Evolutionary conservation across 1,140 invertebrate species (phyloP).

Genomic region (Solenopsis invicta): DNA sequence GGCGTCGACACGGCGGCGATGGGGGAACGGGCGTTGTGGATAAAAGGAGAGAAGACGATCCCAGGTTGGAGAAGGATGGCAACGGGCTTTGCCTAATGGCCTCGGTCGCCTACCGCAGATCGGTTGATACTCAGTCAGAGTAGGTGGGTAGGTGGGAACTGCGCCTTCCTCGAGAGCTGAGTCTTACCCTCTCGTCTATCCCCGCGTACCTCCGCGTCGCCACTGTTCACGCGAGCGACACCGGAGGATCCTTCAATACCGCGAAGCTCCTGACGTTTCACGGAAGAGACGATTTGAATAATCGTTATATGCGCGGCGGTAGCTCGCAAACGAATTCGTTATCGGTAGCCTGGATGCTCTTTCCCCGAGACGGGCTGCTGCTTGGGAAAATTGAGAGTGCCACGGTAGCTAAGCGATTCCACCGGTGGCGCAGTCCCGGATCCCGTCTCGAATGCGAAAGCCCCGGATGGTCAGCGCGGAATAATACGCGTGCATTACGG

Average conservation of each 20-base stretch:
- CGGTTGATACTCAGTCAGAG: slow-evolving; percentile 60
- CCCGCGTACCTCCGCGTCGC: background rate
- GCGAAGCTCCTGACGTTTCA: slow-evolving; percentile 69
- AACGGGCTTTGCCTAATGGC: slow-evolving; percentile 76
- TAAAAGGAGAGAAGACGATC: background rate
- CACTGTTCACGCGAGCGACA: slow-evolving; percentile 15
- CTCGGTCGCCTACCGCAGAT: slow-evolving; percentile 73
- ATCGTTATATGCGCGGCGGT: slow-evolving; percentile 85
- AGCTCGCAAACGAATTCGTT: slow-evolving; percentile 79
- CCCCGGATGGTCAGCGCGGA: slow-evolving; percentile 46
- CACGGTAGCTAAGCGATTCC: slow-evolving; percentile 42
- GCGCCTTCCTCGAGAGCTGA: slow-evolving; percentile 2
- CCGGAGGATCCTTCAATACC: slow-evolving; percentile 50
- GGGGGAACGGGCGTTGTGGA: background rate
- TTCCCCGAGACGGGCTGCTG: slow-evolving; percentile 34
- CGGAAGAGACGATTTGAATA: slow-evolving; percentile 84
- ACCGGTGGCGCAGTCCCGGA: background rate
- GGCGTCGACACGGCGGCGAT: slow-evolving; percentile 39
- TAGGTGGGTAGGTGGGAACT: slow-evolving; percentile 15
- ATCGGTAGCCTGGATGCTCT: slow-evolving; percentile 36
- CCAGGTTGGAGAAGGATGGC: slow-evolving; percentile 25
- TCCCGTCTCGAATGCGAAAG: slow-evolving; percentile 45
- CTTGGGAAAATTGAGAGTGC: slow-evolving; percentile 52
- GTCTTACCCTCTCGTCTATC: background rate
- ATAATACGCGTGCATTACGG: slow-evolving; percentile 56